A percentile compares a stretch with the other conserved stretches of the same genome.
Conservation (phyloP, 2,797 vertebrate species). For the Melanotaenia maccullochi region DNA sequence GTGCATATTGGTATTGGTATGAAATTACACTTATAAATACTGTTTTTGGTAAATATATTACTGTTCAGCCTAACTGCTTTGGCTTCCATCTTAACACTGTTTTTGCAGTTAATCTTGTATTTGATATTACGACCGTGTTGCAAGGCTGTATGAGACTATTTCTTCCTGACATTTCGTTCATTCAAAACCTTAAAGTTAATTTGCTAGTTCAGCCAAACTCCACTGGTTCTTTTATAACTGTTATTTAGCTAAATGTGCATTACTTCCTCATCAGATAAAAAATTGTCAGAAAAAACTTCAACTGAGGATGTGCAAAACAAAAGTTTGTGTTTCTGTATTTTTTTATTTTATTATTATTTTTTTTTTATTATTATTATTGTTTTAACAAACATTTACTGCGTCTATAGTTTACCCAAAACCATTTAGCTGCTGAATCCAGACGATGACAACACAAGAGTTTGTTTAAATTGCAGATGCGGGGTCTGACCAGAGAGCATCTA, state of each 20-base stretch:
- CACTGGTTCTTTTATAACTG: background rate
- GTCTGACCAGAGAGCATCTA: conserved; percentile 88
- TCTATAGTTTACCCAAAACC: background rate
- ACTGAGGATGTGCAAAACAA: too few relatives aligned
- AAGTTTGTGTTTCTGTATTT: too few relatives aligned
- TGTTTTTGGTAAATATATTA: background rate
- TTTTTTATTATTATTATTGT: too few relatives aligned
- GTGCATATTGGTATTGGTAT: background rate
- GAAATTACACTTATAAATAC: too few relatives aligned
- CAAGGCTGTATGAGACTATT: background rate
- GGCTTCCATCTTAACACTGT: background rate
- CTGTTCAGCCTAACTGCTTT: background rate
- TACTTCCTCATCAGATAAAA: background rate
- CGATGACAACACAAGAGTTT: background rate
- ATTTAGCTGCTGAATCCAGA: background rate
- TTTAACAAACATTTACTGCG: background rate
- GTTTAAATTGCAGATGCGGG: conserved; percentile 84
- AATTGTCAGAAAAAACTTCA: too few relatives aligned
- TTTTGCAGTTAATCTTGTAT: background rate
- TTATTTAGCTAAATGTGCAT: background rate
- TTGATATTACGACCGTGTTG: background rate
- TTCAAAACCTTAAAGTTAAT: background rate
- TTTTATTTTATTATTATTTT: too few relatives aligned
- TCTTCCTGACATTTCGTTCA: background rate
- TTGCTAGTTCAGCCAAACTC: background rate